A percentile compares a stretch with the other conserved stretches of the same genome.
Evolutionary conservation across 1,140 invertebrate species (phyloP).

Genomic region (Drosophila sproati): DNA sequence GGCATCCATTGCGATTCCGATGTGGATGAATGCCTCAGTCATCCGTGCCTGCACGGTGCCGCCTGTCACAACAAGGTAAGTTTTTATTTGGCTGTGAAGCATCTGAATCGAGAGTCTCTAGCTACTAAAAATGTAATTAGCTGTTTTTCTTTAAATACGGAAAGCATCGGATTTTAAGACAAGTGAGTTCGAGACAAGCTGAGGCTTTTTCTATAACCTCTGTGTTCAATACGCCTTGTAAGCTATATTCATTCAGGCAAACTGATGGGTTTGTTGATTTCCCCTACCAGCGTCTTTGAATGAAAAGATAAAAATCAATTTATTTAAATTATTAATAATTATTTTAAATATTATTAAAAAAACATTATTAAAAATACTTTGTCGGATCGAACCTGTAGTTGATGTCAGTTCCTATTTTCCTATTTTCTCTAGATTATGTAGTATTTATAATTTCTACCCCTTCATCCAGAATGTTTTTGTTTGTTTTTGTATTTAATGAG

Average conservation of each 20-base stretch:
- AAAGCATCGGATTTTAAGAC: constrained; percentile 84
- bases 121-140: constrained; percentile 79
- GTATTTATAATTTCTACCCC: no score
- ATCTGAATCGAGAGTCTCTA: constrained; percentile 19
- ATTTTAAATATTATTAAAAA: neutral
- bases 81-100: neutral
- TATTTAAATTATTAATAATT: neutral
- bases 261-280: neutral
- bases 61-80: constrained; percentile 91
- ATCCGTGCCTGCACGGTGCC: constrained; percentile 94
- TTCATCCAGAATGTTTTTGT: no score
- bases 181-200: constrained; percentile 66
- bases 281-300: neutral
- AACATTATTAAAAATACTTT: no score
- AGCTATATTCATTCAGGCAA: no score
- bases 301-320: neutral
- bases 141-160: constrained; percentile 84
- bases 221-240: no score
- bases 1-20: constrained; percentile 93
- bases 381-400: no score
- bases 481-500: no score
- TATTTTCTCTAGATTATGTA: no score
- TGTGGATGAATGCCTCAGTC: constrained; percentile 94
- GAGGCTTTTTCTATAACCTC: no score
- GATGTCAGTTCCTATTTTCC: no score